These are phyloP conservation scores for Sceliomorpha sp. DNA, from an alignment of 2,888 invertebrate species.

Conservation along the genomic window DNA sequence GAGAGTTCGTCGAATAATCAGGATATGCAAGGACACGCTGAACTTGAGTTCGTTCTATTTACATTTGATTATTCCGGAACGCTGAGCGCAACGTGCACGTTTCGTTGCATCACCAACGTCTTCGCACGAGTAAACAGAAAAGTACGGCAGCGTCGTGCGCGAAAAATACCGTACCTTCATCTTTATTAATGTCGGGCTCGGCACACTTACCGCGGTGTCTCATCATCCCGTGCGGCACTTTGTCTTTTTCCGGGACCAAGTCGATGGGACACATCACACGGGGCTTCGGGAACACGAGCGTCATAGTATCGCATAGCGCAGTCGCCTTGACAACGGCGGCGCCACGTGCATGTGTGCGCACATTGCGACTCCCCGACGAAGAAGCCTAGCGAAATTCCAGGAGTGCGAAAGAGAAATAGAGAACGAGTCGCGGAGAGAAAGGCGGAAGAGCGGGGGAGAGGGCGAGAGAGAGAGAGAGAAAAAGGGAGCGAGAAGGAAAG, in stretches of 20 bases:
- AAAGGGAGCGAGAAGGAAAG: constrained; percentile 16
- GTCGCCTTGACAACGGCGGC: constrained; percentile 74
- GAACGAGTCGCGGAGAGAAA: constrained; percentile 12
- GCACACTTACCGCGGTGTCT: constrained; percentile 6
- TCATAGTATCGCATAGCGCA: constrained; percentile 68
- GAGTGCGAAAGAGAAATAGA: constrained; percentile 24
- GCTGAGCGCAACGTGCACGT: no score
- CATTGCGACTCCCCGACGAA: constrained; percentile 42
- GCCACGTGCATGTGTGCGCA: constrained; percentile 74
- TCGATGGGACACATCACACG: constrained; percentile 8
- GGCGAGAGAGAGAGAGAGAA: constrained; percentile 28
- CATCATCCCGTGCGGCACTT: constrained; percentile 4
- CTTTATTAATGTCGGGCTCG: background rate
- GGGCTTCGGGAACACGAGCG: constrained; percentile 11
- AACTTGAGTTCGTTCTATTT: no score
- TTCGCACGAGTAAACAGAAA: no score
- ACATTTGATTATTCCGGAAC: no score
- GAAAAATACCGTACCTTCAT: no score
- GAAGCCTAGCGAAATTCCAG: constrained; percentile 26
- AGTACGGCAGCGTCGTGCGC: no score
- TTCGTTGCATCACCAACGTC: no score
- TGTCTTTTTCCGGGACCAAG: constrained; percentile 17
- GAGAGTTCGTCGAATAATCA: no score
- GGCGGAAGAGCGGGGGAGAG: constrained; percentile 12
- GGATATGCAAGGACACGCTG: no score